Base-by-base conservation (phyloP, 1,140 invertebrate species). In the Temnothorax curvispinosus region DNA sequence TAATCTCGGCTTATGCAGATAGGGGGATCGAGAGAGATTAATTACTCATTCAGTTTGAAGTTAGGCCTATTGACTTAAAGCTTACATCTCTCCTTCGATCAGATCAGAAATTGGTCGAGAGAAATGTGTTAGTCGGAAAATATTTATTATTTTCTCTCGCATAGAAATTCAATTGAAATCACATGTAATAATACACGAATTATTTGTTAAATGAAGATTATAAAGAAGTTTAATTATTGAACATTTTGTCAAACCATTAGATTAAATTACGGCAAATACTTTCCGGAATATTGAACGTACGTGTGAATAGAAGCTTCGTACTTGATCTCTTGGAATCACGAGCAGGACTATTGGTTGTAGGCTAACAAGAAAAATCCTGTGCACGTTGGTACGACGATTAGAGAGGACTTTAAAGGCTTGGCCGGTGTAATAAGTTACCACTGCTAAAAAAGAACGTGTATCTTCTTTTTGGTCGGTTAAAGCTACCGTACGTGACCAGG, bases 1-100 rank as follows among this genome's bases (percentile, higher is more conserved):
- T 92, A 92, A 92, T 90, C 91, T 87, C 69, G 88, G 91, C 90
- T 92, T 91, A 92, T 92, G 91, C 64, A 92, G 91, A 92, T 92
- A 92, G 82, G 86, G 84, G 89, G 87, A 92, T 92, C 87, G 77
- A 47, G 47, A 56, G 85, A 92, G 90, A 92, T 92, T 92, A 92
- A 90, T 92, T 92, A 92, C 90, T 91, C 91, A 87, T 92, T 92
- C 82, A 85, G 88, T 78, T 67, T 67, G 50, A 65, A 77, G 62
- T 87, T 69, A 87, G 86, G 85, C 80, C 89, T 85, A 91, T 87
- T 89, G 89, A 91, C 89, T 90, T 90, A 87, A 85, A 56, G 75
- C 75, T 90, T 72, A 64, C 50, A 62, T 35, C 15, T 41, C 11
- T 81, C 62, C 74, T 75, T 41, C 11, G 27, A 86, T 13, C 44